Conservation (phyloP, 2,113 vertebrate genomes). For the Malurus melanocephalus region DNA sequence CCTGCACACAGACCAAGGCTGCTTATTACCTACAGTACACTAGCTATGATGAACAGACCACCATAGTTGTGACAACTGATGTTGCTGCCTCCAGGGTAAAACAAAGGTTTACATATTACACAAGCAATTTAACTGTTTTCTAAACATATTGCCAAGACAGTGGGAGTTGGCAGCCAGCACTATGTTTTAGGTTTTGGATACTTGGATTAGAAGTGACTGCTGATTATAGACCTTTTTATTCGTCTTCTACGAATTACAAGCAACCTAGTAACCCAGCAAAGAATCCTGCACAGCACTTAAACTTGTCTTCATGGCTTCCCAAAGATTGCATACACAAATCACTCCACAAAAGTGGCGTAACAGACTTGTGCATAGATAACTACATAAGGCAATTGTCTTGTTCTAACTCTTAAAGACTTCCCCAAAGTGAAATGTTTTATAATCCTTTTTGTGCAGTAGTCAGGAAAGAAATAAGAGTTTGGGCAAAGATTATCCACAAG, state of each 20-base stretch:
- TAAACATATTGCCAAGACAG: constrained; percentile 98
- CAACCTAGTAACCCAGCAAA: constrained; percentile 87
- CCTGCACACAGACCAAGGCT: constrained; percentile 76
- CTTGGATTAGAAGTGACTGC: constrained; percentile 84
- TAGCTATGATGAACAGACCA: constrained; percentile 90
- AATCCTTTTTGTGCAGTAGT: constrained; percentile 89
- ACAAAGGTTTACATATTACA: constrained; percentile 98
- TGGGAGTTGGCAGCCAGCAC: constrained; percentile 88
- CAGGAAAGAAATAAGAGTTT: constrained; percentile 78
- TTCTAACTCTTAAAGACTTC: constrained; percentile 76
- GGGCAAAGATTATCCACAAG: constrained; percentile 79
- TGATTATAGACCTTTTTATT: constrained; percentile 89
- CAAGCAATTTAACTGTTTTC: constrained; percentile 98
- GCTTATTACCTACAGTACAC: constrained; percentile 82
- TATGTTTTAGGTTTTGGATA: constrained; percentile 84
- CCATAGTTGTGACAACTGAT: constrained; percentile 92
- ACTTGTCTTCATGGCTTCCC: constrained; percentile 86
- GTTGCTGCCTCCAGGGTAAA: constrained; percentile 88
- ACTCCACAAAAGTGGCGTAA: constrained; percentile 84
- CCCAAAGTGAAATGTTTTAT: constrained; percentile 89
- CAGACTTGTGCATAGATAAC: constrained; percentile 80
- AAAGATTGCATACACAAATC: constrained; percentile 95
- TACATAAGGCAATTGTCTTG: constrained; percentile 81
- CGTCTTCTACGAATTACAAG: constrained; percentile 89
- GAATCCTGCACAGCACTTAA: constrained; percentile 90